A percentile compares a stretch with the other conserved stretches of the same genome.
phyloP scores from a whole-genome alignment of 1,140 invertebrate genomes.

The Brachionus sp. region DNA sequence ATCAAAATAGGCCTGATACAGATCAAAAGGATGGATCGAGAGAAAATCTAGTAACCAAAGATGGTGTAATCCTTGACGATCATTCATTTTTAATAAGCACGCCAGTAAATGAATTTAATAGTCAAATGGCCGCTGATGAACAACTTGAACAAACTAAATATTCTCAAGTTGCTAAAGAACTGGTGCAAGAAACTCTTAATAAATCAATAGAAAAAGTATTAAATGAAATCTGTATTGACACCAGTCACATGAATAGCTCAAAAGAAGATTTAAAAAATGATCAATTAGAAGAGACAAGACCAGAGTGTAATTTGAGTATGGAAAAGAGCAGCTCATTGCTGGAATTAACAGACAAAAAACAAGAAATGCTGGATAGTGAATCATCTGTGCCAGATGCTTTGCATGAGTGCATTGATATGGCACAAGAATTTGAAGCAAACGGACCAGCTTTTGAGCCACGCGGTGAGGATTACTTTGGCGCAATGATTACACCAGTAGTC shows the following conservation, averaged over 20 bases:
- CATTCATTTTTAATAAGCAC: slow-evolving; percentile 34
- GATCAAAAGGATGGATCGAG: neutral
- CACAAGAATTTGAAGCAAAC: neutral
- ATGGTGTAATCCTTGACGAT: slow-evolving; percentile 23
- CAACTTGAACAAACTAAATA: neutral
- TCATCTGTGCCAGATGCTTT: too few species aligned
- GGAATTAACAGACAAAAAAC: neutral
- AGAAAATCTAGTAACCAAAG: neutral
- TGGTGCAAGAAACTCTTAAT: neutral
- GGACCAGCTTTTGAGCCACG: neutral
- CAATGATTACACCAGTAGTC: neutral
- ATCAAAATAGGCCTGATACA: neutral
- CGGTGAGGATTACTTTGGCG: neutral
- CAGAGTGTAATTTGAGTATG: neutral
- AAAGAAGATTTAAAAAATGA: neutral
- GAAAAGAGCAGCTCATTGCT: too few species aligned
- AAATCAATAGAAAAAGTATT: neutral
- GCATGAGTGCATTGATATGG: too few species aligned
- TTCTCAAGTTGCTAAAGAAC: neutral
- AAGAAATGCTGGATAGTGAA: neutral
- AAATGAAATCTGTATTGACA: too few species aligned
- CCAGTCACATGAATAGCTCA: neutral
- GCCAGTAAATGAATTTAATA: neutral
- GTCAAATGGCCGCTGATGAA: neutral
- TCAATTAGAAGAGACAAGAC: neutral